Conservation (phyloP, 2,888 invertebrate genomes). For the Diadegma fenestrale region DNA sequence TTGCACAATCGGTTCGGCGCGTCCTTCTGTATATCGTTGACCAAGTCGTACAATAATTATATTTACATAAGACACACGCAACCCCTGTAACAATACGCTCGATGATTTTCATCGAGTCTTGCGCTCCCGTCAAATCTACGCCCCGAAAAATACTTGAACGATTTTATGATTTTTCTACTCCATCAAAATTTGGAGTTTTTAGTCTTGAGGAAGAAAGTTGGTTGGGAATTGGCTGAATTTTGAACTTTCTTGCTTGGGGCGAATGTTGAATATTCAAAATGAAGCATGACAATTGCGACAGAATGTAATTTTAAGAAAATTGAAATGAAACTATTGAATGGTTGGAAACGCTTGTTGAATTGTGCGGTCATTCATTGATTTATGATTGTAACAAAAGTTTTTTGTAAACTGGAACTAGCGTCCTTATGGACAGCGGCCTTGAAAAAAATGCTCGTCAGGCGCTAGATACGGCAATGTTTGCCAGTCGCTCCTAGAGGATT, state of each 20-base stretch:
- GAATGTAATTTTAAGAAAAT: background rate
- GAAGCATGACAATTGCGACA: background rate
- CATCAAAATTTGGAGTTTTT: background rate
- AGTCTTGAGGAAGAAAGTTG: background rate
- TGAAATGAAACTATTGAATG: background rate
- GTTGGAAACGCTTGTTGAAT: constrained; percentile 16
- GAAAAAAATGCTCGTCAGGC: constrained; percentile 80
- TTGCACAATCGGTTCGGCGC: background rate
- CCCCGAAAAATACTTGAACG: background rate
- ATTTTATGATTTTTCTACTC: background rate
- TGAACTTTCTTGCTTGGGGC: background rate
- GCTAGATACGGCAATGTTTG: constrained; percentile 75
- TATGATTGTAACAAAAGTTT: constrained; percentile 76
- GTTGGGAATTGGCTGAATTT: background rate
- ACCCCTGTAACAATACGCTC: background rate
- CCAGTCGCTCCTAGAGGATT: constrained; percentile 73
- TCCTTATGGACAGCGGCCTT: constrained; percentile 80
- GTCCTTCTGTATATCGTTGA: background rate
- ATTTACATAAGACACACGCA: constrained; percentile 1
- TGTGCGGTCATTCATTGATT: constrained; percentile 5
- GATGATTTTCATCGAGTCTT: constrained; percentile 1
- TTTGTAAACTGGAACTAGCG: constrained; percentile 80
- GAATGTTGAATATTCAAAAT: background rate
- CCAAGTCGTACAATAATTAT: constrained; percentile 5
- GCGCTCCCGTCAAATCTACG: background rate